Percentiles rank a stretch among this genome's conserved stretches.
These are phyloP conservation scores for Lomographa bimaculata DNA, from an alignment of 2,888 invertebrate genomes.

Conservation along the genomic window DNA sequence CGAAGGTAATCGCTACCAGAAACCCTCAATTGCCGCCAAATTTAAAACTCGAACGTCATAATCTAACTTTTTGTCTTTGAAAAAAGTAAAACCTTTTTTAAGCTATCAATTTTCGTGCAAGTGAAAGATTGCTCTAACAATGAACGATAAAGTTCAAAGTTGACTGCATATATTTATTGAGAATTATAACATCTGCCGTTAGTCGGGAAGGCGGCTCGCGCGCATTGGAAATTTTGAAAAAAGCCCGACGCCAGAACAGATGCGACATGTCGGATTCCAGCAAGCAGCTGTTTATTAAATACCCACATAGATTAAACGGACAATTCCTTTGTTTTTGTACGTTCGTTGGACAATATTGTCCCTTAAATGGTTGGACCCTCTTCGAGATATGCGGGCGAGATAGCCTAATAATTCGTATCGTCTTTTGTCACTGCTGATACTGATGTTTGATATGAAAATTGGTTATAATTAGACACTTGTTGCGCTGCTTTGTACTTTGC, in stretches of 20 bases:
- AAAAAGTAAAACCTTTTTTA: slow-evolving; percentile 35
- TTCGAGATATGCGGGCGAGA: slow-evolving; percentile 70
- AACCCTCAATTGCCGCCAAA: slow-evolving; percentile 67
- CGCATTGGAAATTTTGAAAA: slow-evolving; percentile 78
- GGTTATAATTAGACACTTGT: slow-evolving; percentile 38
- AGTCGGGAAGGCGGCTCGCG: slow-evolving; percentile 64
- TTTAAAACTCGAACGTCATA: slow-evolving; percentile 78
- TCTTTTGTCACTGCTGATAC: slow-evolving; percentile 48
- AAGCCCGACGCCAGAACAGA: slow-evolving; percentile 70
- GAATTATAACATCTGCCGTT: slow-evolving; percentile 71
- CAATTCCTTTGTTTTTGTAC: slow-evolving; percentile 72
- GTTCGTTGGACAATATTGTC: slow-evolving; percentile 68
- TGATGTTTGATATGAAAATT: slow-evolving; percentile 46
- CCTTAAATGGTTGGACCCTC: slow-evolving; percentile 70
- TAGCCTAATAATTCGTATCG: slow-evolving; percentile 62
- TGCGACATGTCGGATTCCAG: slow-evolving; percentile 79
- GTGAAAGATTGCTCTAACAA: slow-evolving; percentile 15
- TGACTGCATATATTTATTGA: slow-evolving; percentile 19
- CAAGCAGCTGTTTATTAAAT: slow-evolving; percentile 80
- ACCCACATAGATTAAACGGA: slow-evolving; percentile 76
- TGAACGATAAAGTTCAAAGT: slow-evolving; percentile 25
- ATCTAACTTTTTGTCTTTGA: slow-evolving; percentile 60
- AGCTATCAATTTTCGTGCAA: background rate
- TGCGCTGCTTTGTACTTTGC: slow-evolving; percentile 17
- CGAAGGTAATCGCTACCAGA: slow-evolving; percentile 66